These are phyloP conservation scores for Trinectes maculatus DNA, from an alignment of 2,113 vertebrate genomes.

Conservation along the genomic window DNA sequence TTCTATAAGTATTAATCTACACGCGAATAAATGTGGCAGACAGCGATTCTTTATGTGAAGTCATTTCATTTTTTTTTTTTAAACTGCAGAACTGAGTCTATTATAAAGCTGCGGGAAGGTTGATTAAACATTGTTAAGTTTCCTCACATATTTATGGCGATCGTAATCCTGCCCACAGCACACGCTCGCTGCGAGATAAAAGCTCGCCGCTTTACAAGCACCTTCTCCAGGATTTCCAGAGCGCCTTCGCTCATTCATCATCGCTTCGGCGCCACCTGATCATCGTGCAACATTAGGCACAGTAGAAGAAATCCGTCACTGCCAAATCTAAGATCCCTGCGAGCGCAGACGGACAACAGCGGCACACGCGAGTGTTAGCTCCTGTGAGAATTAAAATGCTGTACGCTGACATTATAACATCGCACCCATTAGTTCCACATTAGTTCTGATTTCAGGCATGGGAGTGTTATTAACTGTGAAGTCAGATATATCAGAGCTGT, in stretches of 20 bases:
- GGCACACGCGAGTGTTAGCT: neutral
- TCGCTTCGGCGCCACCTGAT: constrained; percentile 14
- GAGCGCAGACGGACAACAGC: neutral
- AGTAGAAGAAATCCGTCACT: constrained; percentile 4
- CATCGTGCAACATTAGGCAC: neutral
- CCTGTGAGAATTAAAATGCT: neutral
- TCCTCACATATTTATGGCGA: constrained; percentile 54
- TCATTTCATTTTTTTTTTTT: constrained; percentile 31
- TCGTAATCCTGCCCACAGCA: constrained; percentile 40
- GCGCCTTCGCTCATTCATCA: constrained; percentile 21
- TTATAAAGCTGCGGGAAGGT: constrained; percentile 34
- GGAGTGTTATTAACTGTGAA: neutral
- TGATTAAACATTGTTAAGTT: constrained; percentile 65
- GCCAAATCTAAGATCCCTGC: neutral
- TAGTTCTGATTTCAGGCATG: neutral
- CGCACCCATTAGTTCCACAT: neutral
- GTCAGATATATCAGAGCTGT: neutral
- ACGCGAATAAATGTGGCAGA: too few relatives aligned
- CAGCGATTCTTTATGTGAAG: constrained; percentile 21
- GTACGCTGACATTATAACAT: neutral
- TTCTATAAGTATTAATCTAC: too few relatives aligned
- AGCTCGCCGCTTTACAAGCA: constrained; percentile 21
- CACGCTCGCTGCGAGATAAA: constrained; percentile 15
- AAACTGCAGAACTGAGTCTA: constrained; percentile 35
- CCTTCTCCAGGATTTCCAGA: constrained; percentile 21